Percentiles rank a stretch among this genome's conserved stretches.
These are phyloP conservation scores for Cathartes aura DNA, from an alignment of 2,113 vertebrate genomes.

Conservation along the genomic window DNA sequence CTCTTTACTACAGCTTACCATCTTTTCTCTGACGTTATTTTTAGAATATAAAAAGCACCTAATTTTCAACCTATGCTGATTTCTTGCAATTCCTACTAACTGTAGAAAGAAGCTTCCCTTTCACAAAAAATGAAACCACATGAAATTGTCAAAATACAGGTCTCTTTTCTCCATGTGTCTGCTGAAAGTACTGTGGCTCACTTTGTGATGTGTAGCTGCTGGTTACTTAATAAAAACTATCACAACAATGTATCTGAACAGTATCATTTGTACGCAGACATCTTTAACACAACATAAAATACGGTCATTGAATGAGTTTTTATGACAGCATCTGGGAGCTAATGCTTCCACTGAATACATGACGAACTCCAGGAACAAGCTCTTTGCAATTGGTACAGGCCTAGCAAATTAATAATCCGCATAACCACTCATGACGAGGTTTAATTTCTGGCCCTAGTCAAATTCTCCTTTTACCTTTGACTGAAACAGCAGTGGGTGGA, in stretches of 20 bases:
- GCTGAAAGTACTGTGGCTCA: not conserved
- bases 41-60: not conserved
- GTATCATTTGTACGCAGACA: not conserved
- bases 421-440: rapidly evolving
- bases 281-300: not conserved
- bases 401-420: not conserved
- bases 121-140: not conserved
- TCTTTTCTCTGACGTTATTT: not conserved
- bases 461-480: not conserved
- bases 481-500: not conserved
- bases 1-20: not conserved
- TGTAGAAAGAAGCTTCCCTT: not conserved
- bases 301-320: not conserved
- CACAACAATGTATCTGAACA: not conserved
- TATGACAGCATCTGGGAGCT: not conserved
- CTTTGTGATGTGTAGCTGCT: not conserved
- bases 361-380: not conserved
- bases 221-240: not conserved
- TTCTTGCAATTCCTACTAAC: not conserved
- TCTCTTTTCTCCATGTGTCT: not conserved
- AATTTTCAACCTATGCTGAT: not conserved
- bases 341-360: not conserved
- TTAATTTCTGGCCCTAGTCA: not conserved
- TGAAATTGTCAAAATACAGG: not conserved
- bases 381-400: not conserved